Base-by-base conservation (phyloP, 2,888 invertebrate genomes). In the Atethmia centrago region DNA sequence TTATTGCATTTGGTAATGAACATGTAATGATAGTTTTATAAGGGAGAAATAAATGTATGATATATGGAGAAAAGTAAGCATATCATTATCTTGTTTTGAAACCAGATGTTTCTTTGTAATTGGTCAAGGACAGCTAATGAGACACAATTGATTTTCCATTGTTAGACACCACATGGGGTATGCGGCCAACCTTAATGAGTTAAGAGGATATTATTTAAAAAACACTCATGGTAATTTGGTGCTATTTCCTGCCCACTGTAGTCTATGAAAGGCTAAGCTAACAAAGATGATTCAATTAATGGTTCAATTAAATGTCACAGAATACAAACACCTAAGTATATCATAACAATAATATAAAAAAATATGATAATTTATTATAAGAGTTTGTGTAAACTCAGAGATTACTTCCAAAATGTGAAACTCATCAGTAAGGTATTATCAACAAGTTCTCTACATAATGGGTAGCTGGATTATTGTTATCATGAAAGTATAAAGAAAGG, bases 401-500 rank as follows among this genome's bases (percentile, higher is more conserved):
- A 31, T 51, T 28, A 56, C 28, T 51, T 45, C 47, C 19, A 49
- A 14, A 65, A 81, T 56, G 36, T 51, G 16, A 66, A 81, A 66
- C 49, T 66, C n/a, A 53, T 51, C 14, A 0, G 7, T 42, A 45
- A 25, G 19, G 21, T 62, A 51, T 40, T 28, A 70, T 65, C 9
- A 58, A 81, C 47, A 67, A 36, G 51, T n/a, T 49, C 0, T 59
- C 19, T 12, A 65, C 12, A 25, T 61, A 45, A 75, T 21, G 31
- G 5, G 14, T 14, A 47, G n/a, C 16, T 47, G 14, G 25, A 63
- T 64, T 31, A n/a, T 56, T 45, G 55, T 31, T 82, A 75, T 51
- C 45, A 62, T 31, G 14, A 58, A 62, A 53, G 4, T 53, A 7
- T 9, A 47, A 14, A 45, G 31, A 71, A 71, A 56, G 25, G 12